A percentile compares a stretch with the other conserved stretches of the same genome.
phyloP scores from a whole-genome alignment of 2,113 vertebrate species.

The Trogon surrucura region DNA sequence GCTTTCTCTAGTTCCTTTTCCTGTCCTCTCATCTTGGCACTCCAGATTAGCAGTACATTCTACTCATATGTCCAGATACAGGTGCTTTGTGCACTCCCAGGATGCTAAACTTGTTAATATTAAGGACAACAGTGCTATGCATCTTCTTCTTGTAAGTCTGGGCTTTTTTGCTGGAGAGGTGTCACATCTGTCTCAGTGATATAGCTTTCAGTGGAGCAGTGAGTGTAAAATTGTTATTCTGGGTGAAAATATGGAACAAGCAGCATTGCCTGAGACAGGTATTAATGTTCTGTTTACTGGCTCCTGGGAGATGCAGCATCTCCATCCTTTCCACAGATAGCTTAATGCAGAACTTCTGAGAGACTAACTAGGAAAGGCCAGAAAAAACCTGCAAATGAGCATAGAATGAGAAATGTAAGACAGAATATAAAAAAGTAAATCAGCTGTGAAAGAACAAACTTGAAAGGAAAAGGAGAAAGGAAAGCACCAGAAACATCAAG shows the following conservation, averaged over 20 bases:
- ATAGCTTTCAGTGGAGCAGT: not conserved
- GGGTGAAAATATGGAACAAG: slow-evolving; percentile 26
- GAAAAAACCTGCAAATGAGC: not conserved
- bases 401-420: not conserved
- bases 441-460: not conserved
- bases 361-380: not conserved
- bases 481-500: not conserved
- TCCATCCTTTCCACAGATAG: not conserved
- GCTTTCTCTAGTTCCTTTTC: not conserved
- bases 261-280: not conserved
- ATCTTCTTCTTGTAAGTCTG: not conserved
- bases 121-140: not conserved
- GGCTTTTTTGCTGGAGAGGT: not conserved
- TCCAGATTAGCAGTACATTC: not conserved
- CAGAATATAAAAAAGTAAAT: not conserved
- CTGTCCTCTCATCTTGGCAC: not conserved
- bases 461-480: not conserved
- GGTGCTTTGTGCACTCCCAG: not conserved
- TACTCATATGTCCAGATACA: not conserved
- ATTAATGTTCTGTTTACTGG: slow-evolving; percentile 14
- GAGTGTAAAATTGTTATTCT: slow-evolving; percentile 13
- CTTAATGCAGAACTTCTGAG: not conserved
- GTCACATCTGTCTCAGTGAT: not conserved
- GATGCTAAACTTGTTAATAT: not conserved
- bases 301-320: not conserved